Percentiles rank a stretch among this genome's conserved stretches.
phyloP scores from a whole-genome alignment of 2,888 invertebrate genomes.

The Sacculina carcini region DNA sequence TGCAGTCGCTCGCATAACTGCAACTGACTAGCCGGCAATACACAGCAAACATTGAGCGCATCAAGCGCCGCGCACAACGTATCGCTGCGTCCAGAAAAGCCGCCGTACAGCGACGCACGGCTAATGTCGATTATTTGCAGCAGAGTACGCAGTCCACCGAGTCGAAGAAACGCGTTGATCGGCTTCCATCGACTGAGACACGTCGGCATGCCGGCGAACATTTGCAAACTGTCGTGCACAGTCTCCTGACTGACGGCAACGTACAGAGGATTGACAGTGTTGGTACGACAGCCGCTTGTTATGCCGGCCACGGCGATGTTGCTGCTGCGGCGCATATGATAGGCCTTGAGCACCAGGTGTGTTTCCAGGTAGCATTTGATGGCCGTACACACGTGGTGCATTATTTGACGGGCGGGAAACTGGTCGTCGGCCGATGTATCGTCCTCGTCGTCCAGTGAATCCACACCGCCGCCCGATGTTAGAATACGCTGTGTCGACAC shows the following conservation, averaged over 20 bases:
- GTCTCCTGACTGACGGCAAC: slow-evolving; percentile 40
- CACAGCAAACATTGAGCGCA: slow-evolving; percentile 65
- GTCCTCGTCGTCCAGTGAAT: background rate
- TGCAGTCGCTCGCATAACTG: slow-evolving; percentile 21
- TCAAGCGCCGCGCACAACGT: slow-evolving; percentile 54
- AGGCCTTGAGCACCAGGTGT: slow-evolving; percentile 54
- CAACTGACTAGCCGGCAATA: slow-evolving; percentile 46
- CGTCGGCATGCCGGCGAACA: slow-evolving; percentile 45
- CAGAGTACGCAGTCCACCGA: slow-evolving; percentile 47
- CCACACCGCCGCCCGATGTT: too few relatives aligned
- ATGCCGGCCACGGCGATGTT: too few relatives aligned
- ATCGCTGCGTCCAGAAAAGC: background rate
- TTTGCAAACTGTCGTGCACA: slow-evolving; percentile 58
- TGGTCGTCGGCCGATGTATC: too few relatives aligned
- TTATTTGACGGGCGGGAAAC: background rate
- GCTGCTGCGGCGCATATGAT: slow-evolving; percentile 35
- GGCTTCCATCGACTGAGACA: slow-evolving; percentile 60
- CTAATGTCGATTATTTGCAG: slow-evolving; percentile 54
- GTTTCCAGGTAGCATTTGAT: slow-evolving; percentile 73
- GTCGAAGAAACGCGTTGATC: slow-evolving; percentile 54
- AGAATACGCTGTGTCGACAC: too few relatives aligned
- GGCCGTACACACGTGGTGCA: slow-evolving; percentile 19
- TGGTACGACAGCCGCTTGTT: too few relatives aligned
- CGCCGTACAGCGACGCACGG: too few relatives aligned
- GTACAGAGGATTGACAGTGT: slow-evolving; percentile 19